These are phyloP conservation scores for Delichon dasypus DNA, from an alignment of 2,797 vertebrate genomes.

Conservation along the genomic window DNA sequence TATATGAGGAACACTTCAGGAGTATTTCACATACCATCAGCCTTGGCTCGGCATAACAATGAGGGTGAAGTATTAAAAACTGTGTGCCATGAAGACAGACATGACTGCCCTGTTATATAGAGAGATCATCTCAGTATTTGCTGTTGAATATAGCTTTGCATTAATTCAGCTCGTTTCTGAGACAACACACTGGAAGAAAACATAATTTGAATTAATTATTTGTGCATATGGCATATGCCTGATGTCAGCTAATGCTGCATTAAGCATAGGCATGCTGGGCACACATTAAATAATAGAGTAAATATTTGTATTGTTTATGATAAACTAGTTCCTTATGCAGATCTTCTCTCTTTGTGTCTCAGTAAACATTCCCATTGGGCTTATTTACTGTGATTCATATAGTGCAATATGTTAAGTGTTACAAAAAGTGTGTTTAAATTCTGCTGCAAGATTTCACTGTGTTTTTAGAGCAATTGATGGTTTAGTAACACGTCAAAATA, in stretches of 20 bases:
- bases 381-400: conserved; percentile 65
- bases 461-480: conserved; percentile 67
- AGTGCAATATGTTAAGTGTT: conserved; percentile 65
- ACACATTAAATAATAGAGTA: conserved; percentile 78
- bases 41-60: conserved; percentile 71
- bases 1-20: conserved; percentile 70
- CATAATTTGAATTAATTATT: conserved; percentile 80
- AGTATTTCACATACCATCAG: conserved; percentile 72
- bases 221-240: conserved; percentile 74
- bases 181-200: conserved; percentile 69
- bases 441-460: conserved; percentile 40
- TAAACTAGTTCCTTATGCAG: conserved; percentile 72
- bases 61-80: conserved; percentile 58
- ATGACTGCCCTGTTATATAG: conserved; percentile 37
- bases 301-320: conserved; percentile 81
- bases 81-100: conserved; percentile 51
- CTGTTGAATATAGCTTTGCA: conserved; percentile 61
- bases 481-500: conserved; percentile 74
- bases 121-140: conserved; percentile 45
- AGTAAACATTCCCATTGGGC: conserved; percentile 68
- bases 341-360: conserved; percentile 60
- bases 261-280: conserved; percentile 78
- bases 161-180: conserved; percentile 72
- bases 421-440: conserved; percentile 53
- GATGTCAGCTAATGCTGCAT: conserved; percentile 77